Evolutionary conservation across 1,140 invertebrate genomes (phyloP).

Genomic region (Sminthurinus signatus): DNA sequence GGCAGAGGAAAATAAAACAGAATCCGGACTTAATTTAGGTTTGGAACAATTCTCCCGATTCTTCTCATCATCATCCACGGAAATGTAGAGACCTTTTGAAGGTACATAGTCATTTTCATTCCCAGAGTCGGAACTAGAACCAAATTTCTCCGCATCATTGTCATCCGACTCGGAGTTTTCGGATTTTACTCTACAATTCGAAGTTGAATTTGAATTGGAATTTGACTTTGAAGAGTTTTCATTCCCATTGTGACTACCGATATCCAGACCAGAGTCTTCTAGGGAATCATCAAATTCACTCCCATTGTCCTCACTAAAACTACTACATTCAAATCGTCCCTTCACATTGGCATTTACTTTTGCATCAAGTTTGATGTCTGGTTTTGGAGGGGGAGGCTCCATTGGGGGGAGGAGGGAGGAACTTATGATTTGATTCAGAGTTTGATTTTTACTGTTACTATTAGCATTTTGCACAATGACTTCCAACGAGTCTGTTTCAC

Average conservation of each 20-base stretch:
- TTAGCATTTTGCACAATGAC: not conserved
- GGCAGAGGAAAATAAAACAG: constrained; percentile 34
- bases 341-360: constrained; percentile 12
- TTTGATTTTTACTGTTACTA: too few relatives aligned
- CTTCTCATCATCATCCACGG: constrained; percentile 23
- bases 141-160: constrained; percentile 16
- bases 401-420: too few relatives aligned
- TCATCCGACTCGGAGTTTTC: constrained; percentile 36
- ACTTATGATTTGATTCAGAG: too few relatives aligned
- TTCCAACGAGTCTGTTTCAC: constrained; percentile 21
- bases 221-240: not conserved
- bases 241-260: not conserved
- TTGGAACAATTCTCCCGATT: constrained; percentile 10
- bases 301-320: not conserved
- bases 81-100: constrained; percentile 29
- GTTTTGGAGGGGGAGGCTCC: not conserved
- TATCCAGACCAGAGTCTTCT: constrained; percentile 40
- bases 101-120: constrained; percentile 34
- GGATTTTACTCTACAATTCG: not conserved
- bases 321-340: not conserved
- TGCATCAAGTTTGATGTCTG: constrained; percentile 18
- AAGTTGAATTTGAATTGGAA: too few relatives aligned
- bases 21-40: constrained; percentile 39
- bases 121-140: constrained; percentile 36
- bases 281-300: constrained; percentile 37